phyloP scores from a whole-genome alignment of 1,140 invertebrate species.

The Ganaspis sp. region DNA sequence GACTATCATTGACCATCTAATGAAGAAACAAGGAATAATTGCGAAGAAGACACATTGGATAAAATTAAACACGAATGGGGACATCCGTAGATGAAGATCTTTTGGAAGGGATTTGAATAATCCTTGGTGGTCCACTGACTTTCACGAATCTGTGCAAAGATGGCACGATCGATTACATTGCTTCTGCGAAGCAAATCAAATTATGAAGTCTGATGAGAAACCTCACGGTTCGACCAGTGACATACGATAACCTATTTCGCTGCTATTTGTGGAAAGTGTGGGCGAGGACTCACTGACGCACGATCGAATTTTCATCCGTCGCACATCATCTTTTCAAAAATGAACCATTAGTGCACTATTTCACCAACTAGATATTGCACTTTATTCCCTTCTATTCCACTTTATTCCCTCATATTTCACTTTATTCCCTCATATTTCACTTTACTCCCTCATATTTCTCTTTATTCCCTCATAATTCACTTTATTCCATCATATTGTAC shows the following conservation, averaged over 20 bases:
- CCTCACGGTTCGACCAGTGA: conserved; percentile 50
- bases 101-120: background rate
- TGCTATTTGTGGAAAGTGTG: conserved; percentile 62
- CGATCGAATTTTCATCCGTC: conserved; percentile 39
- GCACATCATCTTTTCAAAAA: conserved; percentile 37
- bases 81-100: background rate
- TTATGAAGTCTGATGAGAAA: conserved; percentile 22
- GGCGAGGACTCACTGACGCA: conserved; percentile 51
- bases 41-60: too few relatives aligned
- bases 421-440: too few relatives aligned
- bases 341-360: background rate
- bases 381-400: too few relatives aligned
- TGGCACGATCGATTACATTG: conserved; percentile 5
- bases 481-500: too few relatives aligned
- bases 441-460: too few relatives aligned
- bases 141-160: background rate
- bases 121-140: background rate
- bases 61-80: background rate
- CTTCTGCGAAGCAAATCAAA: background rate
- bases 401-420: too few relatives aligned
- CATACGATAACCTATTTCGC: conserved; percentile 59
- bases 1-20: too few relatives aligned
- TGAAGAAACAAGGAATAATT: too few relatives aligned
- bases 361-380: background rate
- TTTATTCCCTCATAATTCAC: too few relatives aligned